phyloP scores from a whole-genome alignment of 2,888 invertebrate genomes.

The Sphaerophoria rueppellii region DNA sequence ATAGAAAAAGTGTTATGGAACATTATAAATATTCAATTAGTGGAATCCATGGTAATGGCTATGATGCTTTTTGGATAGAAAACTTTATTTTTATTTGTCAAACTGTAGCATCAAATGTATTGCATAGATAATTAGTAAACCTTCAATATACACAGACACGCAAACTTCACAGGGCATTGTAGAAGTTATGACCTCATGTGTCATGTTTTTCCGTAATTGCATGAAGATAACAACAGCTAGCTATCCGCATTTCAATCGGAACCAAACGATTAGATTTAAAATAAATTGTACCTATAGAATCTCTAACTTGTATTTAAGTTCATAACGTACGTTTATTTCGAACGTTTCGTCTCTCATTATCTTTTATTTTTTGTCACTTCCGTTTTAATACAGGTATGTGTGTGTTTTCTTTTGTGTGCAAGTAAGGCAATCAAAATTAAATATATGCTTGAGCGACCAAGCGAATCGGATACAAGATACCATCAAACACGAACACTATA shows the following conservation, averaged over 20 bases:
- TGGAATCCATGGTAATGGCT: background rate
- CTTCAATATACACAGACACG: background rate
- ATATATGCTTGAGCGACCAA: constrained; percentile 66
- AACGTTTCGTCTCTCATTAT: background rate
- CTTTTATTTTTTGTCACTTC: constrained; percentile 30
- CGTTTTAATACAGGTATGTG: constrained; percentile 6
- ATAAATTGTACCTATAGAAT: constrained; percentile 34
- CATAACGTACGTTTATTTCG: background rate
- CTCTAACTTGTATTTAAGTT: background rate
- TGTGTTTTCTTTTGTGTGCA: constrained; percentile 19
- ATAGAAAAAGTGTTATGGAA: constrained; percentile 2
- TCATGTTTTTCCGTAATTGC: constrained; percentile 45
- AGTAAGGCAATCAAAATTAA: constrained; percentile 67
- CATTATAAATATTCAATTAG: constrained; percentile 42
- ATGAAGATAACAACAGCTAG: constrained; percentile 32
- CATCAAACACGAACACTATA: constrained; percentile 56
- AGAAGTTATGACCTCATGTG: constrained; percentile 51
- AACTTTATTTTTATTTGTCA: background rate
- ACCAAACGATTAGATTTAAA: constrained; percentile 33
- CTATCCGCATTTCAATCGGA: constrained; percentile 46
- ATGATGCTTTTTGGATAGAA: background rate
- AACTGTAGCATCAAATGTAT: too few relatives aligned
- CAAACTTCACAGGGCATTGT: constrained; percentile 6
- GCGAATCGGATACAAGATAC: constrained; percentile 69
- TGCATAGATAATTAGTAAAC: background rate